Conservation (phyloP, 2,797 vertebrate genomes). For the Heteromormyrus szaboi region DNA sequence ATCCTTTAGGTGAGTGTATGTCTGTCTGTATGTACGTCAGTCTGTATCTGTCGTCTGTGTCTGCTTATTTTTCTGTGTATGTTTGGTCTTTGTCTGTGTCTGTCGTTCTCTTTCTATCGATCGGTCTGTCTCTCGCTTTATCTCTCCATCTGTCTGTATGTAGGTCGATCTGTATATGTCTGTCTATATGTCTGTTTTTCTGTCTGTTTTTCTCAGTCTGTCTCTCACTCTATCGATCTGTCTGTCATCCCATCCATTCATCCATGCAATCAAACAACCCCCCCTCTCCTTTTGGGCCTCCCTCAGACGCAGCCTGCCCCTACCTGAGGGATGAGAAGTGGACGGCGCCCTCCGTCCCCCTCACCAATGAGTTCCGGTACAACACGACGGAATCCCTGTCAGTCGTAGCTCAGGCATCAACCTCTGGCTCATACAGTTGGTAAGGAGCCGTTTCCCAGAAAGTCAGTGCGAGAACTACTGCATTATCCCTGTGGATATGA, state of each 20-base stretch:
- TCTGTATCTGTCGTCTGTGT: background rate
- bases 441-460: constrained; percentile 39
- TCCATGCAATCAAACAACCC: background rate
- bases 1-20: background rate
- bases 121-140: background rate
- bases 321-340: constrained; percentile 77
- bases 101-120: background rate
- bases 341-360: constrained; percentile 75
- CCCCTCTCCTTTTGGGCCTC: background rate
- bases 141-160: background rate
- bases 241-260: background rate
- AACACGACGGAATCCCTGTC: constrained; percentile 69
- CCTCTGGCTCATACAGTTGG: constrained; percentile 69
- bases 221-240: background rate
- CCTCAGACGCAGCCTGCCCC: constrained; percentile 57
- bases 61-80: background rate
- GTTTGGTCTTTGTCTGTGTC: background rate
- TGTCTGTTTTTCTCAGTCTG: background rate
- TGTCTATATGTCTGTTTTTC: background rate
- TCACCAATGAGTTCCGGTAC: constrained; percentile 82
- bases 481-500: background rate
- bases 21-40: background rate
- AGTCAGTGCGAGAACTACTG: background rate
- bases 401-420: constrained; percentile 65
- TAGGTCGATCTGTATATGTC: background rate